Base-by-base conservation (phyloP, 2,888 invertebrate species). In the Orthonevra nobilis region DNA sequence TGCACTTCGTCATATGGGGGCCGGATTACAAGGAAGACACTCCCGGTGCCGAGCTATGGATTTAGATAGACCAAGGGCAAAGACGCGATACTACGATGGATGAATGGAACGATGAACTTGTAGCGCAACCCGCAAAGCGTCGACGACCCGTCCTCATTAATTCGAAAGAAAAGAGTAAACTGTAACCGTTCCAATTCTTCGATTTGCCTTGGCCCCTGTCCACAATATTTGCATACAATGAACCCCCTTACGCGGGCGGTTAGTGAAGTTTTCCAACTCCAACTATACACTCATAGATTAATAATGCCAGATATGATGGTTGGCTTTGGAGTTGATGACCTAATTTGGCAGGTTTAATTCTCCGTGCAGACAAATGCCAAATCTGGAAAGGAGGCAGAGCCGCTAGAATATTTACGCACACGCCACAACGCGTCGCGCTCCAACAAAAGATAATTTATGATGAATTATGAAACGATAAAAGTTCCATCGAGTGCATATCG, bases 391-490 rank as follows among this genome's bases (percentile, higher is more conserved):
- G 44, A 64, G 32, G 26, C 28, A 61, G 42, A 26, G 36, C 34
- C 30, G 19, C 61, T 5, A 5, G 23, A n/a, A 38, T n/a, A 56
- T 34, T 50, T 32, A 40, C 40, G 54, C 54, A 75, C 28, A 28
- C 61, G 44, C 17, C 38, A 23, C 40, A 14, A 15, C 36, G 7
- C 23, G 20, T 28, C 12, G 20, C 15, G 20, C 9, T 9, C n/a
- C 36, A 63, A 50, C 63, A 63, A 56, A 60, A 30, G 66, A 72
- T 79, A 72, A 79, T 79, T 79, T 79, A 79, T 66, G 66, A 72
- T 79, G 77, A 79, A 72, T 79, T 79, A 79, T 66, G 15, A 28
- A 50, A 60, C 66, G 77, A 79, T 79, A 66, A 79, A 58, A 34
- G 44, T 26, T 20, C 63, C 64, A 77, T 72, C 50, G 70, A 50